Evolutionary conservation across 2,113 vertebrate species (phyloP).

Genomic region (Dicrurus megarhynchus): DNA sequence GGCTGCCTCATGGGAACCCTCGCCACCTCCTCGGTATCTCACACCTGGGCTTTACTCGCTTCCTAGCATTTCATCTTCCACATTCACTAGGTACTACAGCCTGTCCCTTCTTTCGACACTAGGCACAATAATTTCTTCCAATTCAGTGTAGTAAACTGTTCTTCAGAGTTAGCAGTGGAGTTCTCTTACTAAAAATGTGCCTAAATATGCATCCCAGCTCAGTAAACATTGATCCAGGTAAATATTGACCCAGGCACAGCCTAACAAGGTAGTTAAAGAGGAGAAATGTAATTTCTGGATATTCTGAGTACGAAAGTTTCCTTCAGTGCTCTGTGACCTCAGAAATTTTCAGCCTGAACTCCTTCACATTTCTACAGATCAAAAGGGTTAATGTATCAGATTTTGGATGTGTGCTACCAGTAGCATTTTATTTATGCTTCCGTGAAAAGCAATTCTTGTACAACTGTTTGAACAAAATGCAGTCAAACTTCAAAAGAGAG

Average conservation of each 20-base stretch:
- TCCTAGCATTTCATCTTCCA: not conserved
- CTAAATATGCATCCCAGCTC: not conserved
- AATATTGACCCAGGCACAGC: conserved; percentile 8
- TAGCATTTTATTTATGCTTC: not conserved
- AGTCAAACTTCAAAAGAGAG: not conserved
- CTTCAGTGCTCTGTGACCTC: not conserved
- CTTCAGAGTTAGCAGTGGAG: not conserved
- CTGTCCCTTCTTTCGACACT: not conserved
- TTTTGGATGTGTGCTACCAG: not conserved
- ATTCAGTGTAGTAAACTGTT: not conserved
- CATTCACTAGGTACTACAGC: not conserved
- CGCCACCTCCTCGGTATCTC: not conserved
- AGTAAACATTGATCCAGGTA: not conserved
- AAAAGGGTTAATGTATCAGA: not conserved
- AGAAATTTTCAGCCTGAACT: not conserved
- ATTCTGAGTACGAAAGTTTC: not conserved
- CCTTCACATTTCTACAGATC: not conserved
- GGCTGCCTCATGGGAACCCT: not conserved
- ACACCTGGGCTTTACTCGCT: not conserved
- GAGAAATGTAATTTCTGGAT: not conserved
- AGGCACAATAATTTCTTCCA: not conserved
- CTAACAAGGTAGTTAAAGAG: not conserved
- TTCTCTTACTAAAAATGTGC: not conserved
- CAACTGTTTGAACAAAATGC: not conserved
- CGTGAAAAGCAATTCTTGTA: not conserved